Base-by-base conservation (phyloP, 2,888 invertebrate genomes). In the Cheilosia variabilis region DNA sequence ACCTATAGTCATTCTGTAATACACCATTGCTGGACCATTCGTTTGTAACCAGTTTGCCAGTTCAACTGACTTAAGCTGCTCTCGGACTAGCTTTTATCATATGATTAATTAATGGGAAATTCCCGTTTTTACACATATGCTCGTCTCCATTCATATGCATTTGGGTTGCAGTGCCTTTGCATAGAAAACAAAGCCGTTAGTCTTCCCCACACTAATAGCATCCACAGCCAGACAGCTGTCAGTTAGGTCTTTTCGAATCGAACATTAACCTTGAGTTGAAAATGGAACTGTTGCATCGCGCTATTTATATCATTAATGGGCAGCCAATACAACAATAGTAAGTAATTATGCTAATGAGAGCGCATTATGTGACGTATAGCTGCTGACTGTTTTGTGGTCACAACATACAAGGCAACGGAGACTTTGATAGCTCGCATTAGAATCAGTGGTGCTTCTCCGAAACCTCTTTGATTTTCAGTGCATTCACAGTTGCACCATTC, bases 401-500 rank as follows among this genome's bases (percentile, higher is more conserved):
- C 31, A 41, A 22, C 31, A n/a, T 15, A 43, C n/a, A 68, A 53
- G 43, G 27, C 55, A 68, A 31, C 27, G 41, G 24, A 17, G 19
- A 10, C 53, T 37, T 22, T 52, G 47, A 52, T 27, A 68, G 27
- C 17, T 41, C 17, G 19, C 31, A 31, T 31, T 45, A 60, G 76
- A 66, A 76, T 68, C 50, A n/a, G 43, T 34, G 24, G 55, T 55
- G 34, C 19, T 19, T 2, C 15, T 6, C 13, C 17, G 15, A 58
- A 41, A 31, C 65, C 50, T 66, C 65, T 65, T 34, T 65, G 65
- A 65, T 55, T 75, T 63, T 65, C 27, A 65, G 75, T 65, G 75
- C 75, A 62, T 63, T 65, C 47, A 50, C 10, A 13, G 50, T 66
- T 76, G 47, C 76, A 76, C 52, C 76, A 75, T 50, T 47, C 10